Conservation (phyloP, 2,888 invertebrate species). For the Minunthozetes semirufus region DNA sequence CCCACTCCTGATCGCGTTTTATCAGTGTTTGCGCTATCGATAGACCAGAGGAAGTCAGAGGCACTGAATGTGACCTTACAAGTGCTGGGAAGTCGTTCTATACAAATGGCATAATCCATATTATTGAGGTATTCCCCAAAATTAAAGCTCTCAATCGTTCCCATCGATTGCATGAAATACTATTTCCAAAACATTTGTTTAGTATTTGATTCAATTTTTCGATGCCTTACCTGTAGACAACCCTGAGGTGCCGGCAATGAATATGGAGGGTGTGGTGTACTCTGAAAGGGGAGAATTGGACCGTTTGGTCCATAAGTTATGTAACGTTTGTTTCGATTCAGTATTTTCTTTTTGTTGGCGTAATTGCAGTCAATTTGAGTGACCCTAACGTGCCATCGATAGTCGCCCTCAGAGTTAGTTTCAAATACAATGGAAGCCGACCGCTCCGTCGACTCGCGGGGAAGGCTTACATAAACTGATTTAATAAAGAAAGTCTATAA, state of each 20-base stretch:
- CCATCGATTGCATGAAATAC: slow-evolving; percentile 36
- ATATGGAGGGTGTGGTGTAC: slow-evolving; percentile 15
- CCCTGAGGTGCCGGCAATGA: slow-evolving; percentile 32
- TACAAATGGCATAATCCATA: slow-evolving; percentile 39
- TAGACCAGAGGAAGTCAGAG: slow-evolving; percentile 26
- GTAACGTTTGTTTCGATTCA: background rate
- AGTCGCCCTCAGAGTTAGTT: slow-evolving; percentile 36
- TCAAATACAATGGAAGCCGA: slow-evolving; percentile 37
- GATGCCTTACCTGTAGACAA: background rate
- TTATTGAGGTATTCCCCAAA: slow-evolving; percentile 39
- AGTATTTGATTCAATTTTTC: no score
- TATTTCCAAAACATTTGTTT: no score
- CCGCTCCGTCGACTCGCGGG: slow-evolving; percentile 26
- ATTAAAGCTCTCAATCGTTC: slow-evolving; percentile 38
- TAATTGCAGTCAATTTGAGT: slow-evolving; percentile 39
- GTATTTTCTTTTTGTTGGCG: background rate
- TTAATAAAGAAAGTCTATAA: background rate
- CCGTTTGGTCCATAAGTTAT: background rate
- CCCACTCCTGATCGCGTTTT: slow-evolving; percentile 31
- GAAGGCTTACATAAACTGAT: slow-evolving; percentile 37
- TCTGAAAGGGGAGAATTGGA: background rate
- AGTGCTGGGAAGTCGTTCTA: slow-evolving; percentile 38
- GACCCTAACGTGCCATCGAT: slow-evolving; percentile 38
- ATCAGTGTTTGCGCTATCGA: background rate
- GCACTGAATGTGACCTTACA: slow-evolving; percentile 35